Evolutionary conservation across 2,113 vertebrate species (phyloP).

Genomic region (Sinocyclocheilus grahami): DNA sequence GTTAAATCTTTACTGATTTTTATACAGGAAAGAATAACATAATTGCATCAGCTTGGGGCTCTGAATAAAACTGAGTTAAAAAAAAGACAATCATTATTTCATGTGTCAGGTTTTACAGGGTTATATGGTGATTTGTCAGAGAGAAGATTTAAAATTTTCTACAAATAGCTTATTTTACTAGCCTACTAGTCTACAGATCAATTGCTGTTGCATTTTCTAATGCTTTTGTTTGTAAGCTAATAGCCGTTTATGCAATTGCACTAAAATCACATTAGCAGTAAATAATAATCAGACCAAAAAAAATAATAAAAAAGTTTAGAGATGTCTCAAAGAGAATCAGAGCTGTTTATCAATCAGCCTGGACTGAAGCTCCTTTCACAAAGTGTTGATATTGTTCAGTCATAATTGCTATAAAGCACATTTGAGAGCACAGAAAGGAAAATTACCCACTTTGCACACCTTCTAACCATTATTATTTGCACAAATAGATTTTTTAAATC

Average conservation of each 20-base stretch:
- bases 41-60: too few species aligned
- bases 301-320: background rate
- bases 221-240: background rate
- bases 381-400: constrained; percentile 17
- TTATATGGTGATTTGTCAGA: too few species aligned
- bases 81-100: too few species aligned
- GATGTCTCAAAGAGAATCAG: background rate
- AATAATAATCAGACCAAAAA: background rate
- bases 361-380: background rate
- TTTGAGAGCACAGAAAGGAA: constrained; percentile 29
- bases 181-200: background rate
- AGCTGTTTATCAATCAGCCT: background rate
- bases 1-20: too few species aligned
- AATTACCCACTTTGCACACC: constrained; percentile 45
- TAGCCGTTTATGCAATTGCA: background rate
- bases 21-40: too few species aligned
- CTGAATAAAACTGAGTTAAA: too few species aligned
- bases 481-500: constrained; percentile 43
- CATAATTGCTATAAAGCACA: constrained; percentile 41
- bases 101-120: too few species aligned
- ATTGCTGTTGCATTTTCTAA: background rate
- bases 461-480: constrained; percentile 43
- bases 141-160: too few species aligned
- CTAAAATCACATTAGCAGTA: background rate
- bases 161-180: background rate